Evolutionary conservation across 2,888 invertebrate genomes (phyloP), one percentile per base, ranked within the genome.

Genomic region (Entomobrya proxima): DNA sequence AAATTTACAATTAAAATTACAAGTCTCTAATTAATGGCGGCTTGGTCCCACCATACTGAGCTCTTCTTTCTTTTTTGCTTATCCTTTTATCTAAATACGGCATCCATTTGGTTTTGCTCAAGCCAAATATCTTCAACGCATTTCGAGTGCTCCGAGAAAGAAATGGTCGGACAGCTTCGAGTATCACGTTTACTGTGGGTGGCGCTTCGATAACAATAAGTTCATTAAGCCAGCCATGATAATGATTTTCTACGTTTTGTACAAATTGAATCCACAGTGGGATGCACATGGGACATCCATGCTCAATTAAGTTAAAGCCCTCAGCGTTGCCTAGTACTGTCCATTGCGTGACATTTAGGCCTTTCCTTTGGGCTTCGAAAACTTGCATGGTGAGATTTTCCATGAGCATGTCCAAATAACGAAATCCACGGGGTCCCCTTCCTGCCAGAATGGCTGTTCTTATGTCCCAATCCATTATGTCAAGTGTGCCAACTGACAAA

Each of bases 51-150:
- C 67, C 79, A 15, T 79, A 79, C 2, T 18, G 27, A 7, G 32
- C 4, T 79, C 50, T 2, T 30, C 47, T 30, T 40, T 79, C 30
- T 5, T 44, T 30, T 55, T 27, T 67, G 32, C 47, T 67, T 35
- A 79, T 50, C 15, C 79, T 44, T 13, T 27, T 52, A 4, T 79
- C 67, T 7, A 79, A 3, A 67, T 79, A 79, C 2, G 79, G 67
- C 35, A 9, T 2, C 79, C 79, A 79, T 50, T 79, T 21, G 3
- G 4, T 47, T n/a, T 67, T 67, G 30, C 67, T 47, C 18, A 1
- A 9, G 1, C 32, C 67, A 21, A 79, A 79, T 9, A 79, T 67
- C 50, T 67, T 79, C 2, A 79, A 9, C 5, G 50, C 50, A 2
- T 47, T 50, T 13, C 67, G 47, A 2, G 79, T 61, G 5, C 50